A percentile compares a stretch with the other conserved stretches of the same genome.
Evolutionary conservation across 2,797 vertebrate species (phyloP).

Genomic region (Arrhamphus sclerolepis): DNA sequence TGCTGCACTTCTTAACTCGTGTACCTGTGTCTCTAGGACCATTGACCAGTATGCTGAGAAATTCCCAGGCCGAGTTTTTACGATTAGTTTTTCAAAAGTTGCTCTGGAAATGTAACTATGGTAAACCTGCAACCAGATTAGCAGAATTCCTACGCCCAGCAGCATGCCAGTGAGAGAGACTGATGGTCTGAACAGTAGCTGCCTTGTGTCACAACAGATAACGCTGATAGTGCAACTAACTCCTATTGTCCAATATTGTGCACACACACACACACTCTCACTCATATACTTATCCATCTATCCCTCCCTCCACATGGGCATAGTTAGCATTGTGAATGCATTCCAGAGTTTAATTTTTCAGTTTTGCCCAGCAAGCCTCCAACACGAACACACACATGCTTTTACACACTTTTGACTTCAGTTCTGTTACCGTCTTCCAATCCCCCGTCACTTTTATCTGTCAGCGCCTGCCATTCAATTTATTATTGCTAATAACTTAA

Average conservation of each 20-base stretch:
- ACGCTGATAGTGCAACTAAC: constrained; percentile 76
- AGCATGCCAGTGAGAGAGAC: constrained; percentile 47
- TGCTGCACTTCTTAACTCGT: constrained; percentile 3
- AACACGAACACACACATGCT: constrained; percentile 26
- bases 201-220: constrained; percentile 76
- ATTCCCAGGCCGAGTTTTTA: constrained; percentile 9
- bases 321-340: constrained; percentile 67
- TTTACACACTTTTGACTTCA: constrained; percentile 10
- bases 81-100: constrained; percentile 9
- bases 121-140: constrained; percentile 37
- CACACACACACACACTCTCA: constrained; percentile 14
- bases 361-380: constrained; percentile 57
- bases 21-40: constrained; percentile 12
- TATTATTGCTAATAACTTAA: too few species aligned
- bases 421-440: too few species aligned
- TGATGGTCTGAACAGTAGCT: constrained; percentile 68
- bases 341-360: constrained; percentile 77
- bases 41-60: neutral
- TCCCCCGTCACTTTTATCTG: too few species aligned
- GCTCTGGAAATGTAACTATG: constrained; percentile 9
- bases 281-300: constrained; percentile 31
- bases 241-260: constrained; percentile 72
- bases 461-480: too few species aligned
- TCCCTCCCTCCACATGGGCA: constrained; percentile 57
- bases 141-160: constrained; percentile 48